Percentiles rank a stretch among this genome's conserved stretches.
Conservation (phyloP, 2,113 vertebrate genomes). For the Petrocephalus zakoni region DNA sequence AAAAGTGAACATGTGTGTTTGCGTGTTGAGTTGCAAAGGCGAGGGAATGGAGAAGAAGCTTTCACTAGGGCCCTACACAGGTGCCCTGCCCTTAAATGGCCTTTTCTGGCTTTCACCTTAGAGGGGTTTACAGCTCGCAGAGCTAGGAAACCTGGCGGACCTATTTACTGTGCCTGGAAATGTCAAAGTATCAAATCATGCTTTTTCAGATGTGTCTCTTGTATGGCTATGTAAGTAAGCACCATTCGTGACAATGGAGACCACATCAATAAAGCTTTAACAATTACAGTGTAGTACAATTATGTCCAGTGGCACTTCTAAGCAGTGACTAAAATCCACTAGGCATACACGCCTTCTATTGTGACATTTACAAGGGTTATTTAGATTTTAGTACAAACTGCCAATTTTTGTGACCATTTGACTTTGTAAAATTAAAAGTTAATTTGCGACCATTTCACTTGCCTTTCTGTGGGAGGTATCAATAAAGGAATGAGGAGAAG, state of each 20-base stretch:
- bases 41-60: neutral
- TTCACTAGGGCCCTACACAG: neutral
- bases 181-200: neutral
- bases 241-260: neutral
- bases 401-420: neutral
- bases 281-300: neutral
- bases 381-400: neutral
- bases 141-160: neutral
- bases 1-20: constrained; percentile 8
- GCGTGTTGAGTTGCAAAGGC: neutral
- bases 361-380: neutral
- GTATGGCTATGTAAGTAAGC: neutral
- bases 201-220: neutral
- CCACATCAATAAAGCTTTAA: neutral
- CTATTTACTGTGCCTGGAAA: neutral
- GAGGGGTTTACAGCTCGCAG: constrained; percentile 9
- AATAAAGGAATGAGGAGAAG: neutral
- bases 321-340: neutral
- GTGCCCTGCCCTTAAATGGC: neutral
- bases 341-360: neutral
- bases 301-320: neutral
- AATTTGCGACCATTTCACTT: neutral
- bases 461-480: neutral
- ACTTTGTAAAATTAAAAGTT: neutral
- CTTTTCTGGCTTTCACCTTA: neutral